Evolutionary conservation across 2,888 invertebrate genomes (phyloP), one percentile per base, ranked within the genome.

Genomic region (Priocnemis perturbator): DNA sequence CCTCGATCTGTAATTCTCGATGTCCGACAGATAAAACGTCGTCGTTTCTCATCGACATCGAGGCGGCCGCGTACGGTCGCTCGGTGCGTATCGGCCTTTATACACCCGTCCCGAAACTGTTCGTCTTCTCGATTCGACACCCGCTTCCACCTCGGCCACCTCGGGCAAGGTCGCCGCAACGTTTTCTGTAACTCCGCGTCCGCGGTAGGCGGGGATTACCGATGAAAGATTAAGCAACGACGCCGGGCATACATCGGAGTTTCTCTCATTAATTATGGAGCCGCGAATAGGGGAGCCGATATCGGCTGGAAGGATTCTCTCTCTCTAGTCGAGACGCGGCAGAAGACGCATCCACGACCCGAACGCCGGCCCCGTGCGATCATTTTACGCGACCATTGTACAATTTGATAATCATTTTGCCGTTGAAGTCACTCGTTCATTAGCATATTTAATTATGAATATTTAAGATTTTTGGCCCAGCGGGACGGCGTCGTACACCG

Each of bases 371-470:
- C 26, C 26, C 74, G 72, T 77, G 71, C 74, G 71, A 82, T 82
- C 82, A 79, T 73, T 79, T 78, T 76, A 77, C 77, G 75, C 64
- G 71, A 75, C 80, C 85, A 85, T 87, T 87, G 86, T 85, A 83
- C 81, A 81, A 83, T 85, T 87, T 86, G 85, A 87, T 87, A 85
- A 87, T 87, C 85, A 85, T 87, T 87, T 85, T 81, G 73, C 84
- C 83, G 84, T 85, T 84, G 81, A 86, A 84, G 85, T 84, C 84
- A 81, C 79, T 81, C 83, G 83, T 86, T 86, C 86, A 87, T 87
- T 87, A 87, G 86, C 87, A 87, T 87, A 87, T 87, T 87, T 87
- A 87, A 87, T 87, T 87, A 86, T 85, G 86, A 86, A 87, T 87
- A 85, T 87, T 87, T 86, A 83, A 85, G 82, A 87, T 87, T 87